Evolutionary conservation across 2,888 invertebrate species (phyloP).

Genomic region (Drosophila birchii): DNA sequence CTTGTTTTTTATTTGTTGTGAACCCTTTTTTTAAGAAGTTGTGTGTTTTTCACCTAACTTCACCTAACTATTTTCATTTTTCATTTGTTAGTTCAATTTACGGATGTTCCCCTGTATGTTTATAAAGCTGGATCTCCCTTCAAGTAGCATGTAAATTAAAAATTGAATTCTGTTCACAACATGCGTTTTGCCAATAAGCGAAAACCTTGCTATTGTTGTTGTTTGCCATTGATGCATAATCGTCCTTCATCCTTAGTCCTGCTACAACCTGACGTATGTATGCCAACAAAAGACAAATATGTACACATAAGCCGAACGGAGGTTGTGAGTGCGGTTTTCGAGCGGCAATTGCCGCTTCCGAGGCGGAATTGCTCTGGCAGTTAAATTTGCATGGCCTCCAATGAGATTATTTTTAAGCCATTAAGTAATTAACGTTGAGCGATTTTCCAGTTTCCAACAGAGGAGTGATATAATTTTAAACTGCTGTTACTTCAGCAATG

Average conservation of each 20-base stretch:
- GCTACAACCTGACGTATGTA: conserved; percentile 30
- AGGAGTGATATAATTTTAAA: conserved; percentile 17
- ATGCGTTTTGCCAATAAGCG: conserved; percentile 58
- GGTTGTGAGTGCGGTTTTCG: conserved; percentile 19
- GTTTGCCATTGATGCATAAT: conserved; percentile 13
- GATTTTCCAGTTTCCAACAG: conserved; percentile 51
- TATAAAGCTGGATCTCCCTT: conserved; percentile 2
- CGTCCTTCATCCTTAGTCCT: not conserved
- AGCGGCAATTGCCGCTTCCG: conserved; percentile 4
- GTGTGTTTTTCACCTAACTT: too few relatives aligned
- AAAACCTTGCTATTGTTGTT: conserved; percentile 24
- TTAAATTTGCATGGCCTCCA: conserved; percentile 61
- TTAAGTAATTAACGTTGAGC: conserved; percentile 73
- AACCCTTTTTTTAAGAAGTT: too few relatives aligned
- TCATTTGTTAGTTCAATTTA: not conserved
- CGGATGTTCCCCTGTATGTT: conserved; percentile 2
- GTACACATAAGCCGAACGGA: conserved; percentile 23
- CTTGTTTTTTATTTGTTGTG: too few relatives aligned
- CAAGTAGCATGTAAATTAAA: conserved; percentile 67
- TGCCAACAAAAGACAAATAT: conserved; percentile 59
- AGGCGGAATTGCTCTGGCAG: conserved; percentile 39
- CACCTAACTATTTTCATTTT: not conserved
- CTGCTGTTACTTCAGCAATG: not conserved
- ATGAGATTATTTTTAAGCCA: conserved; percentile 71
- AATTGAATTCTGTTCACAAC: conserved; percentile 73